Percentiles rank a stretch among this genome's conserved stretches.
These are phyloP conservation scores for Tringa solitaria DNA, from an alignment of 2,113 vertebrate genomes.

Conservation along the genomic window DNA sequence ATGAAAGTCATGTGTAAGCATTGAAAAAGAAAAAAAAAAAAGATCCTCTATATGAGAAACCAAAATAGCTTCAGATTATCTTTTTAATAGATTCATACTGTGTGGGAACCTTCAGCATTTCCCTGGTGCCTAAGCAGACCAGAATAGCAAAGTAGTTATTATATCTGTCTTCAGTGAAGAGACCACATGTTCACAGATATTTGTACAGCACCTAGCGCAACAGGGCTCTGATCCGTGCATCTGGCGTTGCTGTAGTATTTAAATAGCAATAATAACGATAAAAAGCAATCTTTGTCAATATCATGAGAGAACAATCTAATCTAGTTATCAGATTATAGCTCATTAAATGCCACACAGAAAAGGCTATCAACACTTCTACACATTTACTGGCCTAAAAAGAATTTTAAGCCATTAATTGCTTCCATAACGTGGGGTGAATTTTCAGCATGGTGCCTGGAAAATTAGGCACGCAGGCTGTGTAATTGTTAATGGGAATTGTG, in stretches of 20 bases:
- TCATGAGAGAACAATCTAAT: slow-evolving; percentile 63
- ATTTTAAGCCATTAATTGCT: slow-evolving; percentile 70
- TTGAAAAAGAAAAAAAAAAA: slow-evolving; percentile 24
- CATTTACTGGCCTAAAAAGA: slow-evolving; percentile 67
- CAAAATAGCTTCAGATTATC: slow-evolving; percentile 73
- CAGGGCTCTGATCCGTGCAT: slow-evolving; percentile 52
- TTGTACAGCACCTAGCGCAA: slow-evolving; percentile 61
- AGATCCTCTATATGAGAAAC: slow-evolving; percentile 63
- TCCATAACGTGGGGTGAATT: slow-evolving; percentile 68
- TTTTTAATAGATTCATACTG: slow-evolving; percentile 75
- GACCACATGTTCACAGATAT: slow-evolving; percentile 62
- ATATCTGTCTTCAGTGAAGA: slow-evolving; percentile 65
- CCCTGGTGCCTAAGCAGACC: slow-evolving; percentile 68
- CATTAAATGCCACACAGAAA: slow-evolving; percentile 63
- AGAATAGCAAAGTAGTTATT: slow-evolving; percentile 74
- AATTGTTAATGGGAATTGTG: slow-evolving; percentile 71
- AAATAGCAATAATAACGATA: slow-evolving; percentile 55
- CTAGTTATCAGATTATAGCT: slow-evolving; percentile 67
- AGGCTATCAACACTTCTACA: slow-evolving; percentile 65
- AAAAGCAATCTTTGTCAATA: slow-evolving; percentile 54
- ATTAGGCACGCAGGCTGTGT: slow-evolving; percentile 69
- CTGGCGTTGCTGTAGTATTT: slow-evolving; percentile 51
- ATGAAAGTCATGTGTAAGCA: slow-evolving; percentile 70
- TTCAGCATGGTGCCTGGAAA: slow-evolving; percentile 69
- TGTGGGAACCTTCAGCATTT: slow-evolving; percentile 74